Evolutionary conservation across 2,888 invertebrate species (phyloP).

Genomic region (Drosophila falleni): DNA sequence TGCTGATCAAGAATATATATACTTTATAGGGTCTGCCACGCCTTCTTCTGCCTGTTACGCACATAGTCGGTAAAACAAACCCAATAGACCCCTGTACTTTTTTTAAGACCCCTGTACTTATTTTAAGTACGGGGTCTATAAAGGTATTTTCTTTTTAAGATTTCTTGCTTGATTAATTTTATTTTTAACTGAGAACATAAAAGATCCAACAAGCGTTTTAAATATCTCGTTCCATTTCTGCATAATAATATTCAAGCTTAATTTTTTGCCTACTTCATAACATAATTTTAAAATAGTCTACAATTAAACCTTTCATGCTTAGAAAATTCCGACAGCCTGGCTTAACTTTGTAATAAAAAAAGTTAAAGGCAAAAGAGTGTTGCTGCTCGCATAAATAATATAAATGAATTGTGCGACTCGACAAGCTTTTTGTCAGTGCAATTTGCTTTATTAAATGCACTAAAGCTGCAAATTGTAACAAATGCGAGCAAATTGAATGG

Average conservation of each 20-base stretch:
- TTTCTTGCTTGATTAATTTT: background rate
- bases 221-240: background rate
- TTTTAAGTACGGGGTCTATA: no score
- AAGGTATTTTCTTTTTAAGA: background rate
- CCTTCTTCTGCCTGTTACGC: no score
- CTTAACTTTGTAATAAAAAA: background rate
- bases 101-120: no score
- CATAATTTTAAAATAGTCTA: background rate
- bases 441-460: slow-evolving; percentile 29
- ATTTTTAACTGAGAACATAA: no score
- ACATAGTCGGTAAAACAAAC: no score
- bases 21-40: no score
- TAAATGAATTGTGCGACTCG: slow-evolving; percentile 14
- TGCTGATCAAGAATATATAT: no score
- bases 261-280: background rate
- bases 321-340: background rate
- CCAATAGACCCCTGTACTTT: no score
- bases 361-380: background rate
- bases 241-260: background rate
- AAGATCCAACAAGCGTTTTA: background rate
- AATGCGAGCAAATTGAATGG: slow-evolving; percentile 30
- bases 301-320: slow-evolving; percentile 1
- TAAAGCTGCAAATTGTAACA: slow-evolving; percentile 20
- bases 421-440: slow-evolving; percentile 21
- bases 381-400: slow-evolving; percentile 19